Evolutionary conservation across 2,888 invertebrate genomes (phyloP).

Genomic region (Clepsis dumicolana): DNA sequence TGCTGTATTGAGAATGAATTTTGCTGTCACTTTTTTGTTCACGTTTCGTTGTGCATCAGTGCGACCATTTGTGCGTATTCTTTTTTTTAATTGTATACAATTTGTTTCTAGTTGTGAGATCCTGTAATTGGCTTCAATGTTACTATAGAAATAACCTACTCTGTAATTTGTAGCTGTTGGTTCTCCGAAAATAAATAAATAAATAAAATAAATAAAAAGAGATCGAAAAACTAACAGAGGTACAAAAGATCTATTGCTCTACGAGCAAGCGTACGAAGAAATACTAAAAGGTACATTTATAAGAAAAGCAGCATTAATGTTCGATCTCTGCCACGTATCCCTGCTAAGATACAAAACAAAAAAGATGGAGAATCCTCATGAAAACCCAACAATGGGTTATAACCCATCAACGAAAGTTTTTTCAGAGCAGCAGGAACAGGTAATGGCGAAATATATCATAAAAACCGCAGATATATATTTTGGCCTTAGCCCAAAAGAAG

Average conservation of each 20-base stretch:
- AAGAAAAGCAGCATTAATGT: conserved; percentile 20
- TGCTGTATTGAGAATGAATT: too few species aligned
- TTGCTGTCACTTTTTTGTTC: too few species aligned
- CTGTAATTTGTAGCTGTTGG: too few species aligned
- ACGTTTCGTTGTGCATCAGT: too few species aligned
- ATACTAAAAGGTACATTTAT: conserved; percentile 6
- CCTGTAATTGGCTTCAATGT: too few species aligned
- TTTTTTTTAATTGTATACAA: too few species aligned
- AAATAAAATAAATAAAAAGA: too few species aligned
- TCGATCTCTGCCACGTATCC: conserved; percentile 23
- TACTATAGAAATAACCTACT: too few species aligned
- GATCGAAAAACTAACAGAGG: conserved; percentile 13
- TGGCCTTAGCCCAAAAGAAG: conserved; percentile 36
- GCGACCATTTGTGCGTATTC: too few species aligned
- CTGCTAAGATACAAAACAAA: conserved; percentile 23
- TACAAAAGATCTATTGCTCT: conserved; percentile 14
- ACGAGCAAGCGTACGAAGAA: conserved; percentile 34
- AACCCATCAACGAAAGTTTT: conserved; percentile 1
- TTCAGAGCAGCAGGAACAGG: background rate
- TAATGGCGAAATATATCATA: background rate
- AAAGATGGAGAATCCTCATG: background rate
- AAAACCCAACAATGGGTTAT: background rate
- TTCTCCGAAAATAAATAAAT: too few species aligned
- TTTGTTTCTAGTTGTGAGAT: too few species aligned
- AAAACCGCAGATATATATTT: conserved; percentile 20